A percentile compares a stretch with the other conserved stretches of the same genome.
Conservation (phyloP, 2,113 vertebrate species). For the Zosterops borbonicus region DNA sequence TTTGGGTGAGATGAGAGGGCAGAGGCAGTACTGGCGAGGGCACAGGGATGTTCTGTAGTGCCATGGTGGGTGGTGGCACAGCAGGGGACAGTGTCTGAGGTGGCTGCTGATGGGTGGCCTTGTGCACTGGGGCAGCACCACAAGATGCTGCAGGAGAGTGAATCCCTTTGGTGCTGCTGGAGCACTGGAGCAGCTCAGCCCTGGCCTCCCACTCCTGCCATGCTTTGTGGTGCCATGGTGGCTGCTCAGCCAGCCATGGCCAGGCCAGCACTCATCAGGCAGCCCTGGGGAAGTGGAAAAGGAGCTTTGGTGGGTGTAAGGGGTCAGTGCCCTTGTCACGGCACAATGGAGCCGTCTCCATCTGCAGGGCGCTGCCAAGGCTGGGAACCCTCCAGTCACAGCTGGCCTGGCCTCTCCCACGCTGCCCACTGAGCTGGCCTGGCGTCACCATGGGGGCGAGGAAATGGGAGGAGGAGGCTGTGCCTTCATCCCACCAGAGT, state of each 20-base stretch:
- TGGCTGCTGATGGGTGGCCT: rapidly evolving
- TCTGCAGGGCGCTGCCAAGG: not conserved
- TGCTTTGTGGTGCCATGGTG: not conserved
- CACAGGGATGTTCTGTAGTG: not conserved
- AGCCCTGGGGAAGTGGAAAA: not conserved
- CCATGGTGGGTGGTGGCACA: not conserved
- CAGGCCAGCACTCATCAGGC: rapidly evolving
- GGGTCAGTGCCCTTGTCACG: not conserved
- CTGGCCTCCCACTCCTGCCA: rapidly evolving
- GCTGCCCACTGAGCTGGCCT: rapidly evolving
- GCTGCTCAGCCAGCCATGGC: not conserved
- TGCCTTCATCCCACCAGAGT: rapidly evolving
- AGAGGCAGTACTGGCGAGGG: not conserved
- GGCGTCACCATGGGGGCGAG: rapidly evolving
- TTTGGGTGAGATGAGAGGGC: not conserved
- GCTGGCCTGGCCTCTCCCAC: not conserved
- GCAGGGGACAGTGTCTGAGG: not conserved
- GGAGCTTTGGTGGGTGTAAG: not conserved
- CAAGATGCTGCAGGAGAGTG: rapidly evolving
- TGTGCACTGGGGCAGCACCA: rapidly evolving
- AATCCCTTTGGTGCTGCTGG: not conserved
- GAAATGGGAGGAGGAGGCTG: not conserved
- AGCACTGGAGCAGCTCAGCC: rapidly evolving
- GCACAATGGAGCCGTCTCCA: rapidly evolving
- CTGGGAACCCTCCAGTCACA: rapidly evolving